These are phyloP conservation scores for Acanthurus lineatus DNA, from an alignment of 2,797 vertebrate species.

Conservation along the genomic window DNA sequence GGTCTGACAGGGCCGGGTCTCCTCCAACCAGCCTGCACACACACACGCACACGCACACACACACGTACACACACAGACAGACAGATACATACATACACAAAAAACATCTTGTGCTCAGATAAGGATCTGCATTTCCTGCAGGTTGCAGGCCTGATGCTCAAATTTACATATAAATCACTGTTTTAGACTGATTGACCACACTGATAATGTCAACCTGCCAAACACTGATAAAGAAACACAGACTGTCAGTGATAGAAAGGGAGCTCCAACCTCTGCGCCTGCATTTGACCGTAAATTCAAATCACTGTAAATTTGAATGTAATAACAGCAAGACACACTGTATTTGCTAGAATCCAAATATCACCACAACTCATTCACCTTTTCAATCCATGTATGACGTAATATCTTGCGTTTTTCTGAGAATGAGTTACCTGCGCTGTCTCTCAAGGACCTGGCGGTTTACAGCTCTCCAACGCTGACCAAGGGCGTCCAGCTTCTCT, in stretches of 20 bases:
- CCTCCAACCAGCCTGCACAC: slow-evolving; percentile 86
- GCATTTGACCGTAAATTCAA: slow-evolving; percentile 30
- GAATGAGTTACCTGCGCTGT: slow-evolving; percentile 86
- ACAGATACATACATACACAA: slow-evolving; percentile 11
- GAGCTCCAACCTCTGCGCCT: slow-evolving; percentile 12
- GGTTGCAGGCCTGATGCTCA: slow-evolving; percentile 54
- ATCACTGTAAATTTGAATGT: neutral
- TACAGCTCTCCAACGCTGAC: slow-evolving; percentile 88
- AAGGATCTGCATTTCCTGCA: slow-evolving; percentile 64
- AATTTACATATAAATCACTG: slow-evolving; percentile 79
- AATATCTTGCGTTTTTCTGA: slow-evolving; percentile 10
- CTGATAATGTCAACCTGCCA: slow-evolving; percentile 62
- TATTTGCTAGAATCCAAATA: neutral
- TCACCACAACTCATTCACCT: neutral
- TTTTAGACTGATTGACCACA: slow-evolving; percentile 50
- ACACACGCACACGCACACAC: slow-evolving; percentile 30
- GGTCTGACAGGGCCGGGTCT: slow-evolving; percentile 86
- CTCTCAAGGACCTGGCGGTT: slow-evolving; percentile 85
- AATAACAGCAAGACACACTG: no score
- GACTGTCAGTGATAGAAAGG: slow-evolving; percentile 8
- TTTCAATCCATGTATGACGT: neutral
- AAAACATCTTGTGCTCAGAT: slow-evolving; percentile 43
- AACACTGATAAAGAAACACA: slow-evolving; percentile 59
- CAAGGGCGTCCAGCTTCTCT: slow-evolving; percentile 89
- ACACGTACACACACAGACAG: slow-evolving; percentile 7